A percentile compares a stretch with the other conserved stretches of the same genome.
Conservation (phyloP, 2,888 invertebrate species). For the Drosophila borborema region DNA sequence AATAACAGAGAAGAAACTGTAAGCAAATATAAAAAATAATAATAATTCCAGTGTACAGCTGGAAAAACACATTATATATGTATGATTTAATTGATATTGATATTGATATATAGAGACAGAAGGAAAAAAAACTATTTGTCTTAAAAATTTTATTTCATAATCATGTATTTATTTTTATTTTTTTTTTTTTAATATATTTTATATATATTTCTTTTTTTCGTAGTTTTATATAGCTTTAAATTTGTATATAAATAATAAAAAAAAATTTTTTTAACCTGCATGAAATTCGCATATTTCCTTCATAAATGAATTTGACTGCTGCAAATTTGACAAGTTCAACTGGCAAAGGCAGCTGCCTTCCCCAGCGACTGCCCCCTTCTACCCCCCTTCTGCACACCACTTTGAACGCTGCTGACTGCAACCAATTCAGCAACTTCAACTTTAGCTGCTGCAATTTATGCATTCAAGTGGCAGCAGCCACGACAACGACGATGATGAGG, state of each 20-base stretch:
- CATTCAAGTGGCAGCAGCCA: conserved; percentile 71
- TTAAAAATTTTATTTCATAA: too few species aligned
- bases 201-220: too few species aligned
- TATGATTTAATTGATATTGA: neutral
- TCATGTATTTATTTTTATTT: neutral
- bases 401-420: conserved; percentile 5
- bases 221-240: conserved; percentile 9
- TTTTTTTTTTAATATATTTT: neutral
- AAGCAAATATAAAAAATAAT: neutral
- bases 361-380: neutral
- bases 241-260: neutral
- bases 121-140: too few species aligned
- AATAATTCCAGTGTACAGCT: neutral
- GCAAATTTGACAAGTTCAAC: conserved; percentile 75
- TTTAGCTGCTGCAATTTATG: conserved; percentile 74
- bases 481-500: conserved; percentile 17
- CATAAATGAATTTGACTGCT: conserved; percentile 69
- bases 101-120: too few species aligned
- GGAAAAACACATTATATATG: neutral
- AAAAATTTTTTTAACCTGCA: conserved; percentile 27
- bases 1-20: neutral
- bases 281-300: conserved; percentile 60
- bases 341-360: conserved; percentile 51
- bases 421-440: conserved; percentile 56
- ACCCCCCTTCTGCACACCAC: neutral